A percentile compares a stretch with the other conserved stretches of the same genome.
phyloP scores from a whole-genome alignment of 2,888 invertebrate genomes.

The Lucinisca nassula region DNA sequence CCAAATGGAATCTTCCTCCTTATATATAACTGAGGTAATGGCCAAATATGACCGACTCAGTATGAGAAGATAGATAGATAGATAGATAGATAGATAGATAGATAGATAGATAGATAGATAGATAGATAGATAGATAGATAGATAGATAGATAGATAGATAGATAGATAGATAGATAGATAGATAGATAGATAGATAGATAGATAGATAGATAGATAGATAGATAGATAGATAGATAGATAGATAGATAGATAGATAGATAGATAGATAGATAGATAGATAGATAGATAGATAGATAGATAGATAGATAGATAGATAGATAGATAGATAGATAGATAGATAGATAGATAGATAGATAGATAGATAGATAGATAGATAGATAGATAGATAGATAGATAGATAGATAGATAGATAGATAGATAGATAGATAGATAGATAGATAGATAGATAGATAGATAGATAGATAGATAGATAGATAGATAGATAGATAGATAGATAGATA shows the following conservation, averaged over 20 bases:
- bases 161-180: not conserved
- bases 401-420: not conserved
- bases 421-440: not conserved
- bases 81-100: not conserved
- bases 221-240: not conserved
- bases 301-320: not conserved
- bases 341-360: not conserved
- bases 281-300: not conserved
- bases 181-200: not conserved
- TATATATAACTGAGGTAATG: no score
- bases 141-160: not conserved
- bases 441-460: not conserved
- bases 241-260: not conserved
- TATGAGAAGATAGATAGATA: no score
- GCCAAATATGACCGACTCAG: no score
- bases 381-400: not conserved
- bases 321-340: not conserved
- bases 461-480: not conserved
- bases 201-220: not conserved
- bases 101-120: not conserved
- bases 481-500: not conserved
- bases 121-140: not conserved
- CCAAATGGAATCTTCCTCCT: no score
- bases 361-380: not conserved
- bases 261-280: not conserved